Evolutionary conservation across 2,113 vertebrate genomes (phyloP), one percentile per base, ranked within the genome.

Genomic region (Lycaon pictus): DNA sequence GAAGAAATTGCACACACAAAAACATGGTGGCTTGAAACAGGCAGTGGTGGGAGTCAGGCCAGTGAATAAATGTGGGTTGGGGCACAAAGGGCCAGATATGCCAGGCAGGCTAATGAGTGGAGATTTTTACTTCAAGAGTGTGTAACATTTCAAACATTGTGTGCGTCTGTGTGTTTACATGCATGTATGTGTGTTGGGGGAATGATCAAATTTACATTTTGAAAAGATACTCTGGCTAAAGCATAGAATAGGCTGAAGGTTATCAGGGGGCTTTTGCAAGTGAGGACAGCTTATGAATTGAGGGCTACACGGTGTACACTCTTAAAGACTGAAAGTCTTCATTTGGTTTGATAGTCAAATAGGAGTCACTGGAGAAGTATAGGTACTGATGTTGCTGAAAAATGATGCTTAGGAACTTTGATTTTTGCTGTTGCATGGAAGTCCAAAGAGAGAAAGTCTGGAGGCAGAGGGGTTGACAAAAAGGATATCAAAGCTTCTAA

Each of bases 311-410:
- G 25, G 71, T 82, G 22, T 58, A 82, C 35, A 85, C 23, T 87
- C 43, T 82, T 10, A 88, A 84, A 94, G 72, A 96, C 23, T 37
- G 19, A 10, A 88, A 58, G n/a, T 90, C 96, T 93, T 85, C 77
- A 88, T 96, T 91, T 95, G 76, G 27, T 91, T 85, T 96, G n/a
- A 93, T 25, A 55, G 35, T 69, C 80, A 88, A 90, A 93, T 53
- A 12, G 74, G 58, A 93, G 27, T 69, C 71, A 58, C 37, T 76
- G 81, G 62, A 51, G 60, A 91, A 72, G 37, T 93, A 25, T 56
- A 94, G 65, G 60, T 55, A 88, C 37, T 91, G 32, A 88, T 77
- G 63, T 23, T 76, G 86, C 29, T 94, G 43, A 93, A 96, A 96
- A 93, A 76, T 32, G 83, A 84, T 58, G 60, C 16, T 81, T 92